phyloP scores from a whole-genome alignment of 2,888 invertebrate species.

The Eustalomyia histrio region DNA sequence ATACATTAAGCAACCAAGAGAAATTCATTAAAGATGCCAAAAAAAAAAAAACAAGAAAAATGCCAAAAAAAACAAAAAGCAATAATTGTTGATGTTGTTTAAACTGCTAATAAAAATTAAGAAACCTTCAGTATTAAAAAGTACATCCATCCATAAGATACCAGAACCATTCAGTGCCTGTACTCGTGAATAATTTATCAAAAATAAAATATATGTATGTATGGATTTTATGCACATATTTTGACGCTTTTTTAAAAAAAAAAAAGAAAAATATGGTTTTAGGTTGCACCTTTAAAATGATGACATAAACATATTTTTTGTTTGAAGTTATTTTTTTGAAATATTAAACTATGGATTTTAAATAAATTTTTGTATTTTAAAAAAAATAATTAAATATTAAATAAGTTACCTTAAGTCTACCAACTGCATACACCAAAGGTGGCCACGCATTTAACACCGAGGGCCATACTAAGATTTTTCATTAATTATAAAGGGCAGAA shows the following conservation, averaged over 20 bases:
- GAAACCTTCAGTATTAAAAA: constrained; percentile 30
- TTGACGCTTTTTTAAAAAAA: neutral
- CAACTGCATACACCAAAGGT: no score
- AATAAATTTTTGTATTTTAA: constrained; percentile 4
- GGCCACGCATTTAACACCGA: no score
- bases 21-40: constrained; percentile 32
- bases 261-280: no score
- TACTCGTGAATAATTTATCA: constrained; percentile 40
- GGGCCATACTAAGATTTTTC: no score
- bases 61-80: neutral
- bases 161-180: neutral
- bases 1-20: constrained; percentile 36
- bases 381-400: neutral
- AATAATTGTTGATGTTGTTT: neutral
- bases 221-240: constrained; percentile 30
- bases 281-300: constrained; percentile 47
- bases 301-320: constrained; percentile 38
- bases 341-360: constrained; percentile 36
- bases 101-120: constrained; percentile 1
- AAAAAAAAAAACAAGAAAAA: constrained; percentile 7
- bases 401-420: no score
- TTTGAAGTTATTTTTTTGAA: constrained; percentile 20
- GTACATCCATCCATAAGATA: constrained; percentile 1
- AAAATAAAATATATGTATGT: constrained; percentile 11
- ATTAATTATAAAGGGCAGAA: no score